Evolutionary conservation across 2,797 vertebrate genomes (phyloP).

Genomic region (Halcyon chelicuti): DNA sequence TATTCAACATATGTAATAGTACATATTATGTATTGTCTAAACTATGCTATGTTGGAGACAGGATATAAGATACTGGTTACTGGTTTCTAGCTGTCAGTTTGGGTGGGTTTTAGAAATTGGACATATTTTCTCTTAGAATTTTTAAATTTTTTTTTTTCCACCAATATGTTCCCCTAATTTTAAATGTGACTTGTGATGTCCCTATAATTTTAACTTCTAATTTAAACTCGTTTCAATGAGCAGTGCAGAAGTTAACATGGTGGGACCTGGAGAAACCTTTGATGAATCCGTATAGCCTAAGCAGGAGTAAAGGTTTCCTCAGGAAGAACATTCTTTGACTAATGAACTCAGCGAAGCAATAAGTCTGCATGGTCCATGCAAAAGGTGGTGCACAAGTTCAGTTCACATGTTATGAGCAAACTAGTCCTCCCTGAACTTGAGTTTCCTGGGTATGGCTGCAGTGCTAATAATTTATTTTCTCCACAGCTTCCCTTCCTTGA

Average conservation of each 20-base stretch:
- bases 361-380: accelerated
- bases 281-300: background rate
- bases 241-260: background rate
- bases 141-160: background rate
- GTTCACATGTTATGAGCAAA: background rate
- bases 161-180: background rate
- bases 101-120: background rate
- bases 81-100: background rate
- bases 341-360: background rate
- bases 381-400: background rate
- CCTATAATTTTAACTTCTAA: background rate
- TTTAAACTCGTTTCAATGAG: background rate
- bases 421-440: background rate
- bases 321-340: background rate
- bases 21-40: background rate
- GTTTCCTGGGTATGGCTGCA: background rate
- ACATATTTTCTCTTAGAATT: background rate
- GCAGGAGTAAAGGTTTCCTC: background rate
- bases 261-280: background rate
- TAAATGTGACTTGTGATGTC: background rate
- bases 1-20: background rate
- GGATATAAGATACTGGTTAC: background rate
- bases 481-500: background rate
- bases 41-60: background rate
- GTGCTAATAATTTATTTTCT: background rate